A percentile compares a stretch with the other conserved stretches of the same genome.
These are phyloP conservation scores for Eulemur mongoz DNA, from an alignment of 2,797 vertebrate species.

Conservation along the genomic window DNA sequence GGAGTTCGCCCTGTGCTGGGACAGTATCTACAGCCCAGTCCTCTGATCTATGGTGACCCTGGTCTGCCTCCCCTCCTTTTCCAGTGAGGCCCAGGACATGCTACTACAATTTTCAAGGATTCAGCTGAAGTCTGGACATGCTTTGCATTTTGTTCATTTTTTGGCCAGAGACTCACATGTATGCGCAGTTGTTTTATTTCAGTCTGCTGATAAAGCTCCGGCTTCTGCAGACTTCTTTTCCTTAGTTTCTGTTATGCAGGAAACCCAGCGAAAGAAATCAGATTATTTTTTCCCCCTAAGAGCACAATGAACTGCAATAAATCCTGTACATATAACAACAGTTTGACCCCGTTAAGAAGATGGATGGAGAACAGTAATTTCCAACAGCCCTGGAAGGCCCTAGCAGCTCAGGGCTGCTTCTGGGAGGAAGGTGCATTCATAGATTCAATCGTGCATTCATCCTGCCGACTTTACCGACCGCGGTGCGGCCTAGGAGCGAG, in stretches of 20 bases:
- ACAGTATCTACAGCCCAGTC: neutral
- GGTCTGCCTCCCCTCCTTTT: neutral
- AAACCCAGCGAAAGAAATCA: slow-evolving; percentile 51
- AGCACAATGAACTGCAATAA: slow-evolving; percentile 62
- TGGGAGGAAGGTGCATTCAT: neutral
- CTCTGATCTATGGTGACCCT: slow-evolving; percentile 15
- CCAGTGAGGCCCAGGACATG: neutral
- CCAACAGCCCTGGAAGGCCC: neutral
- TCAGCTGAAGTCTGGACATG: neutral
- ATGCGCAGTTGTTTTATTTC: slow-evolving; percentile 70
- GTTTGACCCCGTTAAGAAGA: slow-evolving; percentile 34
- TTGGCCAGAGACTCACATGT: slow-evolving; percentile 29
- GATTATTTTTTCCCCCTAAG: neutral
- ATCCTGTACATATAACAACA: slow-evolving; percentile 17
- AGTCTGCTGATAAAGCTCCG: slow-evolving; percentile 72
- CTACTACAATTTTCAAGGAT: slow-evolving; percentile 66
- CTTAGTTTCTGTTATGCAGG: slow-evolving; percentile 43
- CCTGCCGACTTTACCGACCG: neutral
- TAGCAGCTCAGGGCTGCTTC: neutral
- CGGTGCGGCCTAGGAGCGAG: neutral
- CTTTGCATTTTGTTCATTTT: slow-evolving; percentile 70
- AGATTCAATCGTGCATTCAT: neutral
- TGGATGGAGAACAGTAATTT: neutral
- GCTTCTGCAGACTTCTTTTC: slow-evolving; percentile 36
- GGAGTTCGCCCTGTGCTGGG: neutral